Evolutionary conservation across 1,140 invertebrate species (phyloP).

Genomic region (Scaptomyza graminum): DNA sequence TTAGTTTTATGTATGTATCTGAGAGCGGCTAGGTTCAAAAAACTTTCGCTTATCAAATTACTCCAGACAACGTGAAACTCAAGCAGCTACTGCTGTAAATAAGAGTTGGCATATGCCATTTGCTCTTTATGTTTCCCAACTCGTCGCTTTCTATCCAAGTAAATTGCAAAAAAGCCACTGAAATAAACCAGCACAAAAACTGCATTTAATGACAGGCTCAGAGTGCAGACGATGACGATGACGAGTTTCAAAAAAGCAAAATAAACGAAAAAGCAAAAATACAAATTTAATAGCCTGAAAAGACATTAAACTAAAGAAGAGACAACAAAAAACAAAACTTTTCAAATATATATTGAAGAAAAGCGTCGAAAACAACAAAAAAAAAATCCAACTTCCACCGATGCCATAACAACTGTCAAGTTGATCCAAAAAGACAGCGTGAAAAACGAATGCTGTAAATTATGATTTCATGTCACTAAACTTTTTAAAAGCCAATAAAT

Average conservation of each 20-base stretch:
- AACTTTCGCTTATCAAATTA: conserved; percentile 76
- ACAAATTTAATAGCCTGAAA: conserved; percentile 37
- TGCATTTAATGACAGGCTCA: conserved; percentile 69
- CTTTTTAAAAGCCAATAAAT: conserved; percentile 78
- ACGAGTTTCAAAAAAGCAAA: conserved; percentile 4
- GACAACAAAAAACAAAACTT: conserved; percentile 42
- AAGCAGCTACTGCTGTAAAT: conserved; percentile 32
- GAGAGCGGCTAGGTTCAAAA: conserved; percentile 59
- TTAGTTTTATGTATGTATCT: background rate
- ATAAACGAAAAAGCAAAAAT: conserved; percentile 22
- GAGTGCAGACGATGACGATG: conserved; percentile 18
- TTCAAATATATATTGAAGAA: background rate
- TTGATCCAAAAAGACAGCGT: conserved; percentile 49
- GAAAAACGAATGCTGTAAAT: conserved; percentile 77
- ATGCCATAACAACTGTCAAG: conserved; percentile 58
- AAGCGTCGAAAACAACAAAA: conserved; percentile 5
- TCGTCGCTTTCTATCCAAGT: conserved; percentile 53
- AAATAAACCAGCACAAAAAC: conserved; percentile 56
- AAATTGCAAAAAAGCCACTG: conserved; percentile 54
- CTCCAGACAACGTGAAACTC: conserved; percentile 48
- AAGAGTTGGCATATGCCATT: conserved; percentile 25
- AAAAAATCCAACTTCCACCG: conserved; percentile 30
- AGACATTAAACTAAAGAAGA: conserved; percentile 25
- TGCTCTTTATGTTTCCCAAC: conserved; percentile 48
- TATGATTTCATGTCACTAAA: conserved; percentile 78